Evolutionary conservation across 2,797 vertebrate genomes (phyloP).

Genomic region (Hippocampus kuda): DNA sequence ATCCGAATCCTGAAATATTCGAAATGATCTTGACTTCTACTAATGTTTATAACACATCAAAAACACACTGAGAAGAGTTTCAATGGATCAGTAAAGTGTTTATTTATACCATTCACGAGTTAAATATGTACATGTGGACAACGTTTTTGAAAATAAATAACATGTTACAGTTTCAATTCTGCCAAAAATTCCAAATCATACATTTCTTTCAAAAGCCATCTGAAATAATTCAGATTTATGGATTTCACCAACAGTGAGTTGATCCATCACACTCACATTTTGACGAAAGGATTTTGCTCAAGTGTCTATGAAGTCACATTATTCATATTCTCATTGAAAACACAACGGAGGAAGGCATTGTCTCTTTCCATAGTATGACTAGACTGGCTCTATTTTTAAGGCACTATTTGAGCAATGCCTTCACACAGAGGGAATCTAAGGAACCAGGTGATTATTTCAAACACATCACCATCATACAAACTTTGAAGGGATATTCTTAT

Average conservation of each 20-base stretch:
- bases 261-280: not conserved
- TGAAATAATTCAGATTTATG: not conserved
- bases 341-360: not conserved
- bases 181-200: not conserved
- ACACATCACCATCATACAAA: conserved; percentile 1
- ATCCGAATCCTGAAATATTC: not conserved
- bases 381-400: conserved; percentile 39
- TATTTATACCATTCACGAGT: conserved; percentile 26
- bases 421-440: conserved; percentile 12
- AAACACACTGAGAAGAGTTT: not conserved
- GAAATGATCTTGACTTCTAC: not conserved
- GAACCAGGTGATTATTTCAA: not conserved
- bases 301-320: not conserved
- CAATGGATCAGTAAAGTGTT: conserved; percentile 4
- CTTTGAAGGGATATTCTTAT: not conserved
- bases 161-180: conserved; percentile 3
- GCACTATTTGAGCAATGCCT: conserved; percentile 35
- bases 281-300: not conserved
- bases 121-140: conserved; percentile 21
- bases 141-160: conserved; percentile 18
- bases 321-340: not conserved
- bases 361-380: not conserved
- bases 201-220: not conserved
- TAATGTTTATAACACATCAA: not conserved
- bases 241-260: not conserved